A percentile compares a stretch with the other conserved stretches of the same genome.
Evolutionary conservation across 2,888 invertebrate genomes (phyloP).

Genomic region (Blastobasis adustella): DNA sequence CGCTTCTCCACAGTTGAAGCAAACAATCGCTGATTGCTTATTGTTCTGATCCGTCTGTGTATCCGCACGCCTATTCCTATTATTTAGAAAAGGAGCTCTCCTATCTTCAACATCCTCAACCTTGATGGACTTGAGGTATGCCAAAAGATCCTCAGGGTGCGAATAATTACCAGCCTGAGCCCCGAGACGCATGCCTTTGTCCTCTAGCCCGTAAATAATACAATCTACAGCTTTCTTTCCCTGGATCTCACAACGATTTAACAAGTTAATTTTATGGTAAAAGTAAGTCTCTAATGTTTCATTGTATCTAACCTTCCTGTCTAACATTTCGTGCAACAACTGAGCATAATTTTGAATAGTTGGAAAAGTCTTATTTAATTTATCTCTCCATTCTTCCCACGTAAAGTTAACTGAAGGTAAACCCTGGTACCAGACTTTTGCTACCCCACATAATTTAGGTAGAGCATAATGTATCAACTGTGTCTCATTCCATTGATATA

Average conservation of each 20-base stretch:
- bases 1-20: constrained; percentile 4
- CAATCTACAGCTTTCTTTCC: constrained; percentile 19
- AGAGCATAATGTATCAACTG: constrained; percentile 16
- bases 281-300: constrained; percentile 16
- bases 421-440: constrained; percentile 15
- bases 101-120: constrained; percentile 1
- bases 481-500: constrained; percentile 1
- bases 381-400: constrained; percentile 16
- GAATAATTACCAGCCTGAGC: constrained; percentile 6
- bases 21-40: neutral
- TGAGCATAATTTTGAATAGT: constrained; percentile 12
- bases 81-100: neutral
- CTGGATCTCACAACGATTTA: constrained; percentile 16
- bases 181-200: constrained; percentile 10
- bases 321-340: constrained; percentile 4
- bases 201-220: constrained; percentile 16
- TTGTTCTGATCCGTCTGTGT: neutral
- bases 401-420: constrained; percentile 10
- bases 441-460: constrained; percentile 14
- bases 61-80: constrained; percentile 1
- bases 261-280: constrained; percentile 16
- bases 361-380: constrained; percentile 15
- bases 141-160: neutral
- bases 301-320: neutral
- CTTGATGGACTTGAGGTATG: constrained; percentile 2